Base-by-base conservation (phyloP, 2,113 vertebrate genomes). In the Rhinolophus sinicus region DNA sequence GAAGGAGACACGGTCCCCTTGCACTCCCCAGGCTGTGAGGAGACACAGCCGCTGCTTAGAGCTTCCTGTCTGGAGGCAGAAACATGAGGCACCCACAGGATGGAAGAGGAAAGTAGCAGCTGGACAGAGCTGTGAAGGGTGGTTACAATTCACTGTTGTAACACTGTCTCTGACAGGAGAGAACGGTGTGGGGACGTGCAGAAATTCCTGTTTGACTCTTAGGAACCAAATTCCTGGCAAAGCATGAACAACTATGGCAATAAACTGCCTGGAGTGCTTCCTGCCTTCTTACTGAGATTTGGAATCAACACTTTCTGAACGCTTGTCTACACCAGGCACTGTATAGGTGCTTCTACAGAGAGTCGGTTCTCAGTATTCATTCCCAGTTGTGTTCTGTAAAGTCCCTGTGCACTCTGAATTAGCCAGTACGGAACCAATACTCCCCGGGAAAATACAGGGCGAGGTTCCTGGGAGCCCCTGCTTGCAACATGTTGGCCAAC, bases 141-240 rank as follows among this genome's bases (percentile, higher is more conserved):
- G 50, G 35, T 85, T 60, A 54, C 16, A 60, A 22, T 35, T 62
- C 67, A 13, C 19, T 30, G 65, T 18, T 28, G 35, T 28, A 9
- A 62, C 28, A 0, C 69, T 40, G 54, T 22, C 58, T 92, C 65
- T 92, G 85, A 90, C n/a, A 12, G 58, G 22, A 90, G 40, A 72
- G 44, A 22, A 60, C n/a, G 62, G 80, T 54, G 80, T 6, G 18
- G 62, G 65, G 84, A 40, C 38, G 9, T 6, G 22, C 7, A 8
- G 72, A 58, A 73, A 81, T 69, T 84, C 40, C 70, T 82, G 84
- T 88, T 64, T 60, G 58, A 90, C 33, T 72, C 40, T 96, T 21
- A 52, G 52, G 54, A 91, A 58, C 77, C 78, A 86, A 65, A 96
- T 54, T 84, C 65, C 73, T 52, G 76, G 62, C 54, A 88, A 40